These are phyloP conservation scores for Drosophila kohkoa DNA, from an alignment of 1,140 invertebrate species.

Conservation along the genomic window DNA sequence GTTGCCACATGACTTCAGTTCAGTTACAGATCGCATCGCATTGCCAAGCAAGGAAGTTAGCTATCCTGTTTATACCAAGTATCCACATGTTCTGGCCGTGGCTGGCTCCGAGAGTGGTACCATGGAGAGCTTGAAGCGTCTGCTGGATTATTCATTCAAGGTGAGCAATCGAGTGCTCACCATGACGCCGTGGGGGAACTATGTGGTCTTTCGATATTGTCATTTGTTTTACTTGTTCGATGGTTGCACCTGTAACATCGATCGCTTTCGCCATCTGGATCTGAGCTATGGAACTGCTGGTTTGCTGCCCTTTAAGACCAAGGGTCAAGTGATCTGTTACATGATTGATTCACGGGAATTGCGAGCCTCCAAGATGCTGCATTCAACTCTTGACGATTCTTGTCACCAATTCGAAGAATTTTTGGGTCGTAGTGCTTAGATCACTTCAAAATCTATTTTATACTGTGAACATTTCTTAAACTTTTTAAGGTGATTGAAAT, in stretches of 20 bases:
- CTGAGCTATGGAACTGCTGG: slow-evolving; percentile 68
- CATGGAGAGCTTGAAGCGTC: slow-evolving; percentile 52
- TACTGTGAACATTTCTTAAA: no score
- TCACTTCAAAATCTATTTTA: neutral
- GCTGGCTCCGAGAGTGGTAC: slow-evolving; percentile 71
- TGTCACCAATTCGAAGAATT: neutral
- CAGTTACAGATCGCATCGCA: neutral
- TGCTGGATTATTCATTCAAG: slow-evolving; percentile 59
- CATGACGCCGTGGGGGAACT: slow-evolving; percentile 82
- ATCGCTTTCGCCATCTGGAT: slow-evolving; percentile 76
- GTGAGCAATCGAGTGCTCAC: slow-evolving; percentile 67
- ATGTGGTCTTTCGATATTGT: slow-evolving; percentile 64
- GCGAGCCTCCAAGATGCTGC: slow-evolving; percentile 24
- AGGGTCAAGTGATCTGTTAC: slow-evolving; percentile 47
- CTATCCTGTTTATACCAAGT: slow-evolving; percentile 64
- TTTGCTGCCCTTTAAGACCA: slow-evolving; percentile 48
- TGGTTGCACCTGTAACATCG: slow-evolving; percentile 71
- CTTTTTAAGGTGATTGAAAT: no score
- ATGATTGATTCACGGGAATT: slow-evolving; percentile 61
- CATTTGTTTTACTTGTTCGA: slow-evolving; percentile 63
- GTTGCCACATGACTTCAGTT: neutral
- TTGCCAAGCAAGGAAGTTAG: neutral
- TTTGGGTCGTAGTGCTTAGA: neutral
- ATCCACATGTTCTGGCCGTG: slow-evolving; percentile 63
- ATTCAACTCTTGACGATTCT: neutral